These are phyloP conservation scores for Megathymus violae DNA, from an alignment of 1,140 invertebrate species.

Conservation along the genomic window DNA sequence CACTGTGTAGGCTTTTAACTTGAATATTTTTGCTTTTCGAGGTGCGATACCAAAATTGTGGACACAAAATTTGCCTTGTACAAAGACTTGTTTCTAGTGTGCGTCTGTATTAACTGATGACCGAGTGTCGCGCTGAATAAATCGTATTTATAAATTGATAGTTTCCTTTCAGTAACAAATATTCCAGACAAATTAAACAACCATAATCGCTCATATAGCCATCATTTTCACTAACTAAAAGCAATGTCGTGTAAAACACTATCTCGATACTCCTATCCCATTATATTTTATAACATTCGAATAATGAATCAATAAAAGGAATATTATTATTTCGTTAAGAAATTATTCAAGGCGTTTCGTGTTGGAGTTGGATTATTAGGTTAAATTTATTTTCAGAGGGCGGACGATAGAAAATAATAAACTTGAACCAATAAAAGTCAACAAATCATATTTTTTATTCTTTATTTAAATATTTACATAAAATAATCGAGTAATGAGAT, in stretches of 20 bases:
- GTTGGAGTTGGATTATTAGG: too few relatives aligned
- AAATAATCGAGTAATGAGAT: constrained; percentile 72
- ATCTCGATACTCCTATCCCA: too few relatives aligned
- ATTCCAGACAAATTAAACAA: neutral
- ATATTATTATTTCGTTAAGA: too few relatives aligned
- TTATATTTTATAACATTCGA: too few relatives aligned
- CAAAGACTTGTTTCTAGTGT: constrained; percentile 67
- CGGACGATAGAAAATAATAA: too few relatives aligned
- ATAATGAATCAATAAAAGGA: too few relatives aligned
- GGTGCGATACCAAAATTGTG: constrained; percentile 11
- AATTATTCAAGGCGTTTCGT: too few relatives aligned
- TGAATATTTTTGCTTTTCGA: constrained; percentile 26
- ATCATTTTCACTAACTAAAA: too few relatives aligned
- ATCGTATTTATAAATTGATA: constrained; percentile 63
- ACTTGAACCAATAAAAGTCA: constrained; percentile 16
- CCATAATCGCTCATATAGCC: too few relatives aligned
- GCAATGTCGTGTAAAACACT: too few relatives aligned
- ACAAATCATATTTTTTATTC: constrained; percentile 60
- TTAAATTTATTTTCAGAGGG: too few relatives aligned
- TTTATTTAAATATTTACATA: constrained; percentile 77
- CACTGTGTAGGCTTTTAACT: neutral
- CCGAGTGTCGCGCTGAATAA: constrained; percentile 63
- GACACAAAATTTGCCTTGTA: constrained; percentile 62
- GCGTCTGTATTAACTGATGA: constrained; percentile 59
- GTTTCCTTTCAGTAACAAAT: constrained; percentile 30